These are phyloP conservation scores for Ornithoptera alexandrae DNA, from an alignment of 2,888 invertebrate species.

Conservation along the genomic window DNA sequence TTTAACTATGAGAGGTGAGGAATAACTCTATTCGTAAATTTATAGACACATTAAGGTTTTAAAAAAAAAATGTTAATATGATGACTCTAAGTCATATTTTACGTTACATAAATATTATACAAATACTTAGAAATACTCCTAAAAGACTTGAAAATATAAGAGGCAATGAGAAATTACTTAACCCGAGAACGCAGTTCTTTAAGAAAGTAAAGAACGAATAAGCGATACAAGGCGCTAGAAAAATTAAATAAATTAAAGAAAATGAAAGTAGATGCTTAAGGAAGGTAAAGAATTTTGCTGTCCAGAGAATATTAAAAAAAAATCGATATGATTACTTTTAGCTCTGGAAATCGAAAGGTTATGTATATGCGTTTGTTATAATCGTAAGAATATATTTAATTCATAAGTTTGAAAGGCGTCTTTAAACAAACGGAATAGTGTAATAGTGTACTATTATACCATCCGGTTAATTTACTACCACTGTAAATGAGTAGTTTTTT, in stretches of 20 bases:
- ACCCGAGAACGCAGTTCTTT: neutral
- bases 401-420: neutral
- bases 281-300: neutral
- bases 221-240: neutral
- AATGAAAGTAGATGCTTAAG: neutral
- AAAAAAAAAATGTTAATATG: neutral
- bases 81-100: neutral
- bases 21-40: neutral
- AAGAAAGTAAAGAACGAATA: neutral
- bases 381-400: neutral
- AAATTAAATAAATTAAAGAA: neutral
- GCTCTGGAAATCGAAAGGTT: neutral
- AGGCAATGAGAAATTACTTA: no score
- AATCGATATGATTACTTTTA: neutral
- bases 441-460: conserved; percentile 1
- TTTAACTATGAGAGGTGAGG: neutral
- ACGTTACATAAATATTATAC: neutral
- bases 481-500: conserved; percentile 6
- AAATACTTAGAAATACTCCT: neutral
- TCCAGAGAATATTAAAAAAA: neutral
- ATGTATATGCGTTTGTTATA: no score
- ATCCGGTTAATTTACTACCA: conserved; percentile 1
- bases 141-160: no score
- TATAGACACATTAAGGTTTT: neutral
- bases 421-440: neutral